phyloP scores from a whole-genome alignment of 2,797 vertebrate species.

The Hylomyscus alleni region DNA sequence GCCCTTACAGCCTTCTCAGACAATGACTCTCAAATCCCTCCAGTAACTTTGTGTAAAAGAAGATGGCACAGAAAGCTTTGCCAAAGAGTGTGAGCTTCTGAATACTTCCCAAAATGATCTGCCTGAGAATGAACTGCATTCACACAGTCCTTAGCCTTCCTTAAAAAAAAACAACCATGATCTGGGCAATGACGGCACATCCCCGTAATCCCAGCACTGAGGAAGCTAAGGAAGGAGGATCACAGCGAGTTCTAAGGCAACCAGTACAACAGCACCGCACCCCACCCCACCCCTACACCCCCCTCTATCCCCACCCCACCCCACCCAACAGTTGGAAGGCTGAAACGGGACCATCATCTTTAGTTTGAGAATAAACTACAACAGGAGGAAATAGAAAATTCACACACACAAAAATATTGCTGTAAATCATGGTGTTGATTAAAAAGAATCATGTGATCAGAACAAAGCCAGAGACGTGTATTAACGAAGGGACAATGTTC shows the following conservation, averaged over 20 bases:
- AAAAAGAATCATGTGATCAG: neutral
- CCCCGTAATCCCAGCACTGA: neutral
- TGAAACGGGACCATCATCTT: neutral
- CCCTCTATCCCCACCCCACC: neutral
- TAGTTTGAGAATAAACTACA: neutral
- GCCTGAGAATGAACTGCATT: neutral
- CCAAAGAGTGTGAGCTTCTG: neutral
- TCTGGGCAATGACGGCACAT: no score
- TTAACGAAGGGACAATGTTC: neutral
- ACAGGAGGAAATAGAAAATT: constrained; percentile 15
- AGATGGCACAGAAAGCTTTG: neutral
- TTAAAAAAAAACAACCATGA: neutral
- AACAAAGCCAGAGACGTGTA: constrained; percentile 1
- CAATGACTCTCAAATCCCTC: neutral
- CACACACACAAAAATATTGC: neutral
- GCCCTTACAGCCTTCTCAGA: neutral
- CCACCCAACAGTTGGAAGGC: neutral
- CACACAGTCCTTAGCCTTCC: neutral
- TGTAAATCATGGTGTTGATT: neutral
- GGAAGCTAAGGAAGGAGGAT: neutral
- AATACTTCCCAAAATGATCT: neutral
- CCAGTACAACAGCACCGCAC: neutral
- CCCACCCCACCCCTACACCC: no score
- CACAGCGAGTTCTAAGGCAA: neutral
- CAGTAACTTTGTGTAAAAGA: neutral